Conservation (phyloP, 2,113 vertebrate genomes). For the Uropsilus gracilis region DNA sequence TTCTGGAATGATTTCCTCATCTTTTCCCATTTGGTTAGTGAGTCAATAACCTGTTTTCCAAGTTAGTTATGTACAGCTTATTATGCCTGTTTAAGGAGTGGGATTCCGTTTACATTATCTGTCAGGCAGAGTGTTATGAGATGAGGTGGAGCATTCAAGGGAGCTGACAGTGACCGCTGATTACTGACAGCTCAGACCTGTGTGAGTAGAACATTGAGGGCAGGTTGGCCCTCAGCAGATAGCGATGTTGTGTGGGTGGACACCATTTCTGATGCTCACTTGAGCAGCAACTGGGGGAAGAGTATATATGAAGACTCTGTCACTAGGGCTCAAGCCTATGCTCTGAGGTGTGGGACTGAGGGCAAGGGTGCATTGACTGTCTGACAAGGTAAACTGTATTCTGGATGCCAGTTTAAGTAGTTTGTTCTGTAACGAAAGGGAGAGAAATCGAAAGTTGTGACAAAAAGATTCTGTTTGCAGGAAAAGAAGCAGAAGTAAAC, state of each 20-base stretch:
- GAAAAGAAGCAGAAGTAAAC: not conserved
- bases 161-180: not conserved
- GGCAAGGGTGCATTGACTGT: not conserved
- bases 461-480: not conserved
- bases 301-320: not conserved
- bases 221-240: not conserved
- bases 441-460: not conserved
- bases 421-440: not conserved
- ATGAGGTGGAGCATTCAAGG: not conserved
- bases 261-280: not conserved
- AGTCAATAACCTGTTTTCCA: constrained; percentile 42
- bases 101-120: not conserved
- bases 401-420: not conserved
- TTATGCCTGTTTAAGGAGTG: not conserved
- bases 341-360: not conserved
- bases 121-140: not conserved
- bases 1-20: not conserved
- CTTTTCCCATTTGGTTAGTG: not conserved
- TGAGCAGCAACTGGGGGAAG: not conserved
- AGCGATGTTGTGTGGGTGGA: not conserved
- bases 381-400: not conserved
- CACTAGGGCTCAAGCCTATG: not conserved
- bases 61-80: not conserved
- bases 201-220: not conserved
- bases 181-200: not conserved